Conservation (phyloP, 2,113 vertebrate species). For the Dasyurus viverrinus region DNA sequence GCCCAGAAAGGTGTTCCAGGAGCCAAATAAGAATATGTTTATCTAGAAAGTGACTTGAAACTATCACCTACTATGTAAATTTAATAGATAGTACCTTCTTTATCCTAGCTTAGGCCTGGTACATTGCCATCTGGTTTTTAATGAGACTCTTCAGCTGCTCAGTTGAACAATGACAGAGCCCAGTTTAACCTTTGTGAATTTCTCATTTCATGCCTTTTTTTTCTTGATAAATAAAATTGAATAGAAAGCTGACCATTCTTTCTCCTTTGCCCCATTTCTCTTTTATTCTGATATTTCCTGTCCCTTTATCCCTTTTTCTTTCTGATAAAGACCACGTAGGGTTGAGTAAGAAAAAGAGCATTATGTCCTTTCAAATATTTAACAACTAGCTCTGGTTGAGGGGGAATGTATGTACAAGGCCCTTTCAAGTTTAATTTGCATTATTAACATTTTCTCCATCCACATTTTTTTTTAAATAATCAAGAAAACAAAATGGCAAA, state of each 20-base stretch:
- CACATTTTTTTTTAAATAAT: neutral
- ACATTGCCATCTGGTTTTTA: neutral
- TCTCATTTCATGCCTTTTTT: neutral
- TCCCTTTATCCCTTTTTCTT: neutral
- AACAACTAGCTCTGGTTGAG: neutral
- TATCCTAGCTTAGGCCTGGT: neutral
- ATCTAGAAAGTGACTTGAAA: neutral
- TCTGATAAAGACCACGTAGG: neutral
- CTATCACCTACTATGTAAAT: neutral
- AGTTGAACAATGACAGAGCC: neutral
- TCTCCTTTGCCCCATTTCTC: neutral
- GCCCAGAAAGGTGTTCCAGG: neutral
- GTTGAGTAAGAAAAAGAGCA: neutral
- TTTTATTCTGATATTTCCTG: conserved; percentile 5
- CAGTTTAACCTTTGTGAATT: neutral
- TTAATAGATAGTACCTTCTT: neutral
- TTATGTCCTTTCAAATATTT: neutral
- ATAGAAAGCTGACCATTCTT: neutral
- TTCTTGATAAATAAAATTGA: neutral
- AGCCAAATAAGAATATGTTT: neutral
- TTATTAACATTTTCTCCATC: neutral
- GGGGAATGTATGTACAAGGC: neutral
- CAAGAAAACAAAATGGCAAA: neutral
- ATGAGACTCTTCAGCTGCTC: neutral
- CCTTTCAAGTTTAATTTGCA: neutral